Evolutionary conservation across 2,888 invertebrate species (phyloP), one percentile per base, ranked within the genome.

Genomic region (Caenorhabditis macrosperma): DNA sequence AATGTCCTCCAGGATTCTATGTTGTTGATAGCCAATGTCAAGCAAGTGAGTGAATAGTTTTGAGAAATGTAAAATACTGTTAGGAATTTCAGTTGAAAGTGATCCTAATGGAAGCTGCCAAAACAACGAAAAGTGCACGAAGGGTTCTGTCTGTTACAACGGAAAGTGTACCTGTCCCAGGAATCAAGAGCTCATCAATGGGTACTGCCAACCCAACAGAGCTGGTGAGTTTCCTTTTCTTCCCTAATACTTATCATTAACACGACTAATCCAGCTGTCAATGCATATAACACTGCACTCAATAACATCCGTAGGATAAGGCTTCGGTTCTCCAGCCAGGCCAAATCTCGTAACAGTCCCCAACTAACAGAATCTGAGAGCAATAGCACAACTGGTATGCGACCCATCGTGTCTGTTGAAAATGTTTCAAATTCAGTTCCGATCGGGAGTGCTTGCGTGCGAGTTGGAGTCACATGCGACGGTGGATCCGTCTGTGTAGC

Each of bases 201-300:
- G 86, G 17, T 83, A 84, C 60, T 90, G 90, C 69, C 81, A 89
- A 44, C 87, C 89, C 7, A 88, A 88, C n/a, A 83, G 85, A 59
- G 86, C 87, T 54, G 90, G 90, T 90, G 75, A 17, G 77, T 30
- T n/a, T 15, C 20, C n/a, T n/a, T n/a, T n/a, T n/a, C 35, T 30
- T 35, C 9, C 10, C 35, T n/a, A 0, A 28, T 68, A 57, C 20
- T n/a, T 12, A 17, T 33, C 7, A 38, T 24, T 67, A 66, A 63
- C 46, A 33, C 17, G 26, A 68, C 60, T 38, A 38, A 41, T 61
- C 38, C 46, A 71, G 69, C 69, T 28, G 60, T 54, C 3, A 66
- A 30, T 20, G 78, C 78, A 7, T 78, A 72, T 78, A 78, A 78
- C 78, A 67, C 54, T 35, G 78, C 79, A 41, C 64, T 79, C 12